Conservation (phyloP, 2,113 vertebrate genomes). For the Ophthalmotilapia sp. region DNA sequence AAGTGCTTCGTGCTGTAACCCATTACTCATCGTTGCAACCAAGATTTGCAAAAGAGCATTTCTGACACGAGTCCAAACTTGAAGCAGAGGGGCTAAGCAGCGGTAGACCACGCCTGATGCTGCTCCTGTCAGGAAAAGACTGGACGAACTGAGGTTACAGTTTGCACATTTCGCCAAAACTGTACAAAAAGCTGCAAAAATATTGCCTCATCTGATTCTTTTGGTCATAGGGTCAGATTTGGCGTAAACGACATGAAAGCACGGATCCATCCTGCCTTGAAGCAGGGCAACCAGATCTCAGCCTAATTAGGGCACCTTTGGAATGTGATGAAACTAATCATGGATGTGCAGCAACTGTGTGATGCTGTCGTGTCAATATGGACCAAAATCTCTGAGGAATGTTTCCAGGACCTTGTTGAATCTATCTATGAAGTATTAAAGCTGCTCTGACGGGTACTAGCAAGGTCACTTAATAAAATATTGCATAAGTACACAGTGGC, state of each 20-base stretch:
- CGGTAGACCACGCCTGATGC: neutral
- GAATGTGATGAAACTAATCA: neutral
- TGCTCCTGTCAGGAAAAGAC: neutral
- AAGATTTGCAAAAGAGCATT: neutral
- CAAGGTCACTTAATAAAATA: neutral
- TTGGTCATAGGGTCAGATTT: neutral
- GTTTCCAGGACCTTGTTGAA: neutral
- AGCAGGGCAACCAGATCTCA: neutral
- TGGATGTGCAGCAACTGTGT: neutral
- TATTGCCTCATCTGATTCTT: neutral
- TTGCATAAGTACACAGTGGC: neutral
- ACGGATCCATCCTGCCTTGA: neutral
- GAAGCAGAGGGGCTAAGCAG: neutral
- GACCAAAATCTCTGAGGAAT: neutral
- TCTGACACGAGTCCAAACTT: neutral
- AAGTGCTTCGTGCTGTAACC: neutral
- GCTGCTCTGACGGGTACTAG: fast-evolving
- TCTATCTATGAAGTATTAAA: neutral
- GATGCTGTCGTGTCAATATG: neutral
- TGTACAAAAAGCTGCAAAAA: neutral
- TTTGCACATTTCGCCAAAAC: neutral
- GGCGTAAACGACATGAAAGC: neutral
- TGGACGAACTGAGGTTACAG: neutral
- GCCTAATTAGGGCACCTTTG: neutral
- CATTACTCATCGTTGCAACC: neutral